Base-by-base conservation (phyloP, 2,888 invertebrate species). In the Pyrrhia umbra region DNA sequence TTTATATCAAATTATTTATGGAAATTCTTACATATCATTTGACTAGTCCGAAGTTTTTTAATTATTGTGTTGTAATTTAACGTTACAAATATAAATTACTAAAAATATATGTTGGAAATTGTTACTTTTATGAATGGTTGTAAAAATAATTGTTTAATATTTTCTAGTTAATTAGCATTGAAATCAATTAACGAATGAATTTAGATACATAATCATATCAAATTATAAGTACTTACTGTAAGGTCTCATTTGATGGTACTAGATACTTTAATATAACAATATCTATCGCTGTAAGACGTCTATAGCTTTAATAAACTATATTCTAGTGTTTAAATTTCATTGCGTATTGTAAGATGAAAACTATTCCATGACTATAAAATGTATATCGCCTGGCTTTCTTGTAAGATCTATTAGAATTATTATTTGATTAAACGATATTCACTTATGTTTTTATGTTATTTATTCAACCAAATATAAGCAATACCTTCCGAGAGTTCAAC, bases 351-450 rank as follows among this genome's bases (percentile, higher is more conserved):
- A 80, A 68, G 58, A 69, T 73, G 61, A 77, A 42, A 63, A 75
- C 45, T 69, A 79, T 79, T 79, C 72, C 75, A 70, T 73, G 49
- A 77, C 61, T 68, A 82, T 77, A 60, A 81, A 81, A 68, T 77
- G 77, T 84, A 84, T 87, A 87, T 85, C 85, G 87, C 88, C 86
- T 84, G 83, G 88, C 90, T 90, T 89, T 84, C 83, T 79, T 85
- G 81, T 86, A 88, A 85, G 85, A 85, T 87, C 83, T 86, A 84
- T 85, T 90, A 88, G 86, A 85, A 85, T 83, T 88, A 85, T 84
- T 83, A 76, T 78, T 85, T 85, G 76, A 87, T 86, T 89, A 90
- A 89, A 91, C 72, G 69, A 87, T 83, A 84, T 75, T 67, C 68
- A 73, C 68, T 60, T 68, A 57, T 1, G 20, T 47, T 55, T 59